Evolutionary conservation across 2,888 invertebrate genomes (phyloP), one percentile per base, ranked within the genome.

Genomic region (Trachelus troglodyta): DNA sequence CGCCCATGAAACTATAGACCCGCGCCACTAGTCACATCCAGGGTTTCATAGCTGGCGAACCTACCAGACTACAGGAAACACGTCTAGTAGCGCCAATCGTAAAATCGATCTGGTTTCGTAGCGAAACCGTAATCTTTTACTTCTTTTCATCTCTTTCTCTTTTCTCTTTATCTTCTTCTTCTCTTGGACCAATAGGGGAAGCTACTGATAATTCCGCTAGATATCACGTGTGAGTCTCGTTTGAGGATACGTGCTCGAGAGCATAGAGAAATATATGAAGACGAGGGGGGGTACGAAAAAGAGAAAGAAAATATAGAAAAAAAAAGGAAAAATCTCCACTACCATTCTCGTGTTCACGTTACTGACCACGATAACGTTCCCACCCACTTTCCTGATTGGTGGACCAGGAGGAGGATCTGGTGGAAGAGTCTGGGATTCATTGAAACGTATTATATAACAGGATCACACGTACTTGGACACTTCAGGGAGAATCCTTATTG

Each of bases 1-100:
- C 74, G 34, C 69, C 40, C 75, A 69, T 31, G 75, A 69, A 75
- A 75, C 77, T 75, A 37, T 77, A 71, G 40, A 77, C 75, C 75
- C 4, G 23, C 56, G 56, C 23, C 56, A 23, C 23, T 56, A 33
- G 6, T 31, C 33, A 11, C 23, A 30, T 71, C 31, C 31, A 9
- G 31, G 3, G 3, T 71, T 31, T 71, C 33, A 31, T 31, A 23
- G 12, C 31, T 40, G 40, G 6, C 0, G 9, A 23, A 56, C 23
- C 56, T 23, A 4, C 56, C 9, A 23, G 56, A 23, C 23, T 56
- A 9, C 23, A 56, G 56, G 56, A 56, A 23, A 23, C 56, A 9
- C 56, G 23, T 23, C 23, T 23, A 3, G 9, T 9, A 23, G 23
- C 56, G 9, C 23, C 56, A 56, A 56, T 56, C 15, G 56, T 15